Evolutionary conservation across 2,888 invertebrate genomes (phyloP).

Genomic region (Macrophya alboannulata): DNA sequence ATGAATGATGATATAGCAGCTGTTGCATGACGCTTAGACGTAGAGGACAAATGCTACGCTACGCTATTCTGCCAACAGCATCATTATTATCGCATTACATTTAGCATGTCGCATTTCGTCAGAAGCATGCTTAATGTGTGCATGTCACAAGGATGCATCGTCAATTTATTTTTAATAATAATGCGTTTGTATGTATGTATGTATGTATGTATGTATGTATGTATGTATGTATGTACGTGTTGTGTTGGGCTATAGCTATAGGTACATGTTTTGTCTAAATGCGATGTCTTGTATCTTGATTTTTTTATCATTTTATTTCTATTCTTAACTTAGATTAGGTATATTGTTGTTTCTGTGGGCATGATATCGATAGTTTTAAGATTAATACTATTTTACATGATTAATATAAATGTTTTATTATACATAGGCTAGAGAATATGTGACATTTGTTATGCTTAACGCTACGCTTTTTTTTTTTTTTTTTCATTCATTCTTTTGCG

Average conservation of each 20-base stretch:
- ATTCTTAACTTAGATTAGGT: conserved; percentile 50
- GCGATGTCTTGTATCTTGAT: conserved; percentile 50
- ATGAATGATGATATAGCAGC: conserved; percentile 49
- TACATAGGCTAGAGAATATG: conserved; percentile 39
- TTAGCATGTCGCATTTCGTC: conserved; percentile 51
- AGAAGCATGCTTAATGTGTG: conserved; percentile 45
- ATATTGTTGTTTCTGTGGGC: conserved; percentile 48
- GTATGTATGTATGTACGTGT: conserved; percentile 39
- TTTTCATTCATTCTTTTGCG: no score
- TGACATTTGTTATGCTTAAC: conserved; percentile 51
- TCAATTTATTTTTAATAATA: conserved; percentile 37
- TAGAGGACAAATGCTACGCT: conserved; percentile 52
- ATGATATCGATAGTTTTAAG: conserved; percentile 47
- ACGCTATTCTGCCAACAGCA: conserved; percentile 52
- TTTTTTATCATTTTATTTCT: conserved; percentile 49
- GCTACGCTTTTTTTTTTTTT: conserved; percentile 49
- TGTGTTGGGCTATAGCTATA: conserved; percentile 58
- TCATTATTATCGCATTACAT: conserved; percentile 43
- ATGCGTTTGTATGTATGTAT: conserved; percentile 21
- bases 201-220: conserved; percentile 41
- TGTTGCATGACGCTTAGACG: conserved; percentile 54
- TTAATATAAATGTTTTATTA: conserved; percentile 43
- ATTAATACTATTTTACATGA: conserved; percentile 36
- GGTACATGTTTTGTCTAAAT: conserved; percentile 53
- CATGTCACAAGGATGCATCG: conserved; percentile 51